Conservation (phyloP, 2,113 vertebrate species). For the Cebus imitator region DNA sequence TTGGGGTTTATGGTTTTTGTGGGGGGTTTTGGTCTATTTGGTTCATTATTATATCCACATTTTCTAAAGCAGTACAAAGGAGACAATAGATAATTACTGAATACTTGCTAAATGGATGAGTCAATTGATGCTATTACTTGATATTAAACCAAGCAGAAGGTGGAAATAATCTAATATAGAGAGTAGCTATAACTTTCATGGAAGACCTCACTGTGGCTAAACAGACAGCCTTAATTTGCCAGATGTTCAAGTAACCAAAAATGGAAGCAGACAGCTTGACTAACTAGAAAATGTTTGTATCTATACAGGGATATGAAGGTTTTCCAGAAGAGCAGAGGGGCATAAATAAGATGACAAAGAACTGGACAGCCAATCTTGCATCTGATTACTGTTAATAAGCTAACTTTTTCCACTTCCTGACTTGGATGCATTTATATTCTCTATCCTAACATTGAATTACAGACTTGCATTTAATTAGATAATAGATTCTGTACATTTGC, state of each 20-base stretch:
- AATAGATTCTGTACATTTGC: conserved; percentile 75
- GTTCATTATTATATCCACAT: neutral
- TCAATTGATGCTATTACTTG: neutral
- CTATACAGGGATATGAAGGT: neutral
- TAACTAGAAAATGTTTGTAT: conserved; percentile 21
- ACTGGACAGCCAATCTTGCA: neutral
- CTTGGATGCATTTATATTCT: conserved; percentile 41
- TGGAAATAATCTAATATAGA: neutral
- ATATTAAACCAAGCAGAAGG: neutral
- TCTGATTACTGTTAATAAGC: conserved; percentile 37
- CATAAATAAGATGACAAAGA: neutral
- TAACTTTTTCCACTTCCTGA: conserved; percentile 60
- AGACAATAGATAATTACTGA: neutral
- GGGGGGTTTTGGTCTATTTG: neutral
- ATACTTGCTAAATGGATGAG: neutral
- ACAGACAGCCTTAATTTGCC: neutral
- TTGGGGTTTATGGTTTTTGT: neutral
- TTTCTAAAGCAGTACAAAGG: neutral
- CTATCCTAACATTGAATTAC: conserved; percentile 56
- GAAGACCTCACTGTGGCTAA: neutral
- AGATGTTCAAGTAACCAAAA: neutral
- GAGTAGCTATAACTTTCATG: neutral
- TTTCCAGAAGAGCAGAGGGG: conserved; percentile 1
- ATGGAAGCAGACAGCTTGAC: neutral
- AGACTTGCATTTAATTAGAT: conserved; percentile 72